Evolutionary conservation across 2,113 vertebrate genomes (phyloP).

Genomic region (Typhlomys cinereus): DNA sequence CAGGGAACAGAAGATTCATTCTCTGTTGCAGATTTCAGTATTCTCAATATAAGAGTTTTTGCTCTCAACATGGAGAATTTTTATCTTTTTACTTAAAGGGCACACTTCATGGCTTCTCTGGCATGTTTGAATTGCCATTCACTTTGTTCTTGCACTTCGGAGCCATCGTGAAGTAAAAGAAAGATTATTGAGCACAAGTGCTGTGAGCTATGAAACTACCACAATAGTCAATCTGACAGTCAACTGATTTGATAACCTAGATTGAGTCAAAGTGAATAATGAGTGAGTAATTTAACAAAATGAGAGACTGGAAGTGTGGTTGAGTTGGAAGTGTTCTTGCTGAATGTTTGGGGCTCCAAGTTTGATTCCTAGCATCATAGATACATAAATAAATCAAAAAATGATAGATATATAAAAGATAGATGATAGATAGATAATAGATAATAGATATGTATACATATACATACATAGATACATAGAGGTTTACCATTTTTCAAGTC

Average conservation of each 20-base stretch:
- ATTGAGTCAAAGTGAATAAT: background rate
- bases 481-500: constrained; percentile 30
- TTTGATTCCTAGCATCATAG: background rate
- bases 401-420: background rate
- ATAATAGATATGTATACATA: too few relatives aligned
- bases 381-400: background rate
- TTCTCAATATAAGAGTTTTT: background rate
- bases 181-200: background rate
- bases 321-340: background rate
- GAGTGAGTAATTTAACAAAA: background rate
- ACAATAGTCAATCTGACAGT: background rate
- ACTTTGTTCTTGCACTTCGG: background rate
- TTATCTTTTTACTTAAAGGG: background rate
- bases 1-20: background rate
- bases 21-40: background rate
- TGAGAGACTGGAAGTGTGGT: background rate
- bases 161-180: background rate
- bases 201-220: background rate
- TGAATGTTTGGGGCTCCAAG: background rate
- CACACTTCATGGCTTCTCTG: background rate
- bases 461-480: too few relatives aligned
- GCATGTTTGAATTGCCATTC: background rate
- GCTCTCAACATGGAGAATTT: background rate
- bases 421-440: background rate
- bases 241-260: background rate